Base-by-base conservation (phyloP, 2,888 invertebrate genomes). In the Sesia bembeciformis region DNA sequence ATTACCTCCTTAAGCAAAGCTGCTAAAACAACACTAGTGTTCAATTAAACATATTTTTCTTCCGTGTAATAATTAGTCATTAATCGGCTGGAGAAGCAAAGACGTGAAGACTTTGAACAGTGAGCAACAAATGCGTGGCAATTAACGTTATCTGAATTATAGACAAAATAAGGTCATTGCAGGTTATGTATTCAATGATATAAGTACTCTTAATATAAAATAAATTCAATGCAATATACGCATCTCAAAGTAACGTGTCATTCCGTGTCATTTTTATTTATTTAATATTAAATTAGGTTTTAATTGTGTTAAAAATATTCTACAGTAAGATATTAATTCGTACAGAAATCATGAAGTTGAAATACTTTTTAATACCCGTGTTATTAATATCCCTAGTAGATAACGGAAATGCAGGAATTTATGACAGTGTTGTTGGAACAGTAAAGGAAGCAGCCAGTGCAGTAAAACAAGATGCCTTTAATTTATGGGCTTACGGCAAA, bases 401-500 rank as follows among this genome's bases (percentile, higher is more conserved):
- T 3, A n/a, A 54, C 40, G 50, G 51, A 5, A 54, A 58, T 5
- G 57, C 63, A 56, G 61, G 60, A 7, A 40, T 62, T 1, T 51
- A 63, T n/a, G 57, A 59, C 4, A 54, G 52, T 38, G 54, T 60
- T 4, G 55, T 57, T 49, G 60, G 58, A 3, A 59, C 54, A 42
- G 57, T 62, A 4, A 57, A 56, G 49, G 60, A 63, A 51, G 61
- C 60, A 8, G 58, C 61, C 3, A 49, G 52, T 46, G 57, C 50
- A 38, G 46, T 62, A 3, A 63, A 54, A 53, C 55, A 60, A 6
- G 61, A 62, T 39, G 51, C 64, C 0, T 57, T 58, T 6, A 55
- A 57, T 4, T 58, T 57, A 53, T 58, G 58, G 49, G 43, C 54
- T 5, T 60, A 57, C 39, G 63, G 65, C 3, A 63, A 62, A 39